phyloP scores from a whole-genome alignment of 2,113 vertebrate genomes.

The Sturnira hondurensis region DNA sequence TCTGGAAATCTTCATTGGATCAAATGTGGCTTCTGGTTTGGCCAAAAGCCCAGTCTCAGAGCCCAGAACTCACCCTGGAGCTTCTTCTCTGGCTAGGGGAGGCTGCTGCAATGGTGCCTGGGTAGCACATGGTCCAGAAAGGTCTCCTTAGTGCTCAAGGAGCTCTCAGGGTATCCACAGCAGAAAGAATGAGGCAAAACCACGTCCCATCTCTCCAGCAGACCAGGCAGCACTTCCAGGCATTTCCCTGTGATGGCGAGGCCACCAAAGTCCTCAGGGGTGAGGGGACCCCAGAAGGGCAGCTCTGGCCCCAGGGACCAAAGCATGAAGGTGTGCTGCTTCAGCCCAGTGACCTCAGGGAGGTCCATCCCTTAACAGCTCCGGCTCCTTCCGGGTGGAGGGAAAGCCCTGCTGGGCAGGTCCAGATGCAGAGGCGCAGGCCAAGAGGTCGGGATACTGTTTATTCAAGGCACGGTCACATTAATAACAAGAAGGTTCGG shows the following conservation, averaged over 20 bases:
- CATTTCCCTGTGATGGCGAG: neutral
- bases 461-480: constrained; percentile 86
- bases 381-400: neutral
- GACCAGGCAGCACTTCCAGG: neutral
- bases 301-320: neutral
- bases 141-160: neutral
- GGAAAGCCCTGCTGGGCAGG: neutral
- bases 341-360: neutral
- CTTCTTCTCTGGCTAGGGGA: neutral
- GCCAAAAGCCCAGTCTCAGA: neutral
- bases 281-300: neutral
- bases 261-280: neutral
- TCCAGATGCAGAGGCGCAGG: neutral
- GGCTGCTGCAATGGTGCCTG: accelerated
- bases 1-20: neutral
- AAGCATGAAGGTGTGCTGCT: neutral
- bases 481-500: constrained; percentile 79
- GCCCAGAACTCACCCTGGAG: neutral
- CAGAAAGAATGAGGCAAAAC: neutral
- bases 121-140: too few species aligned
- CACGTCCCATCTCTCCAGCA: neutral
- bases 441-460: constrained; percentile 71
- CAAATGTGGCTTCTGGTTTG: neutral
- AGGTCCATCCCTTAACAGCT: neutral
- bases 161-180: neutral